Percentiles rank a stretch among this genome's conserved stretches.
Conservation (phyloP, 2,888 invertebrate species). For the Metellina segmentata region DNA sequence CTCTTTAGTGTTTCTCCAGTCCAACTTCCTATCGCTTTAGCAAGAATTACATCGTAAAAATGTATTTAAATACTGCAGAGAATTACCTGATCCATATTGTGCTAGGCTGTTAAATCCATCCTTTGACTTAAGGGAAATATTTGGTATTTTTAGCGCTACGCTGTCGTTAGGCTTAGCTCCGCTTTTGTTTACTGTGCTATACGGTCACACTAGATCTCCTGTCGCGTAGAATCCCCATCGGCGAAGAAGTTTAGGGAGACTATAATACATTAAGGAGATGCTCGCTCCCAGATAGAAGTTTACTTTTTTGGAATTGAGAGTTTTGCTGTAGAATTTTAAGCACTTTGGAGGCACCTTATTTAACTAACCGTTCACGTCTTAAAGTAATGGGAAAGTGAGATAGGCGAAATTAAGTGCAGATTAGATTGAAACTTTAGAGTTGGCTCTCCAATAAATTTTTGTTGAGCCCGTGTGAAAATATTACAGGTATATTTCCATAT, state of each 20-base stretch:
- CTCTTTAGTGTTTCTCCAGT: no score
- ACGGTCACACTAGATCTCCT: neutral
- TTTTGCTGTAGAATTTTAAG: neutral
- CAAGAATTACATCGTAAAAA: no score
- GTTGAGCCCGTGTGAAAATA: neutral
- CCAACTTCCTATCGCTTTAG: no score
- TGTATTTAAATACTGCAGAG: no score
- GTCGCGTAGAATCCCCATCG: neutral
- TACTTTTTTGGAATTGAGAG: neutral
- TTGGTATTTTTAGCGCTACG: no score
- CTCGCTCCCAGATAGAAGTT: neutral
- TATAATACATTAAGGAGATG: neutral
- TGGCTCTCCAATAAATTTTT: neutral
- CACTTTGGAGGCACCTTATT: neutral
- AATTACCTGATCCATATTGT: no score
- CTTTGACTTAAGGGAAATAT: no score
- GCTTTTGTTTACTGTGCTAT: neutral
- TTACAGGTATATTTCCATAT: neutral
- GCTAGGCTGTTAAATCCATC: no score
- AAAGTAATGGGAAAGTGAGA: neutral
- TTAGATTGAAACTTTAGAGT: neutral
- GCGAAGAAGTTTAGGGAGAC: neutral
- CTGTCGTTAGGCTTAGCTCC: no score
- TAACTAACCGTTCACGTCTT: neutral
- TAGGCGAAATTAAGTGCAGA: neutral